Conservation (phyloP, 2,113 vertebrate species). For the Ammospiza nelsoni region DNA sequence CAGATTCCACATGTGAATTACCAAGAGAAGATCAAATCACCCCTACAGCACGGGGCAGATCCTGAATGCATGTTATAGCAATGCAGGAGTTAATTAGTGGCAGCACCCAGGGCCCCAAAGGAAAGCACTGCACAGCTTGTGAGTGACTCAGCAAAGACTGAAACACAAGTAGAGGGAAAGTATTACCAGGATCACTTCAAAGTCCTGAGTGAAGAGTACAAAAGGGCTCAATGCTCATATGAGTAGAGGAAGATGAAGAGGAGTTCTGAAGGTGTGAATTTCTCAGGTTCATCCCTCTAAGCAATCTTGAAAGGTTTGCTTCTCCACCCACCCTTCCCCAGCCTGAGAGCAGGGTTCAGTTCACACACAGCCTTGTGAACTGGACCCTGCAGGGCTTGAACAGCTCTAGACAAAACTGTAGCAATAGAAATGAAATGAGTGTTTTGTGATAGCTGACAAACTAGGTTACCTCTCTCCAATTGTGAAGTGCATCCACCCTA, state of each 20-base stretch:
- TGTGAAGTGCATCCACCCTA: constrained; percentile 26
- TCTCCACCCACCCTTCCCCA: constrained; percentile 44
- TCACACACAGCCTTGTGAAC: constrained; percentile 37
- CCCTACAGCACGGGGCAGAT: background rate
- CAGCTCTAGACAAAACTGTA: constrained; percentile 53
- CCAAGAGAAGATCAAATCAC: constrained; percentile 9
- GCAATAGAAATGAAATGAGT: constrained; percentile 54
- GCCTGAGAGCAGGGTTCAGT: constrained; percentile 32
- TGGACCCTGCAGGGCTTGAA: constrained; percentile 53
- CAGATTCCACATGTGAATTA: background rate
- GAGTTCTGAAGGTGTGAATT: constrained; percentile 42
- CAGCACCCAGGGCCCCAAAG: background rate
- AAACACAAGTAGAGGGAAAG: background rate
- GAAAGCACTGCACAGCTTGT: background rate
- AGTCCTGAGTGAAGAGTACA: background rate
- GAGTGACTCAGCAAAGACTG: constrained; percentile 19
- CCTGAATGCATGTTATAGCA: background rate
- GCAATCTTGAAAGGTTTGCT: constrained; percentile 53
- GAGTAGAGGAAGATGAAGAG: background rate
- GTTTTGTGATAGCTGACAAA: constrained; percentile 66
- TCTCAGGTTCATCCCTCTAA: constrained; percentile 47
- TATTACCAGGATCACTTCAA: background rate
- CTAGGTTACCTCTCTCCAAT: constrained; percentile 22
- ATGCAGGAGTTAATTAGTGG: background rate
- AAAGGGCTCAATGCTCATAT: background rate